Base-by-base conservation (phyloP, 2,797 vertebrate species). In the Thunnus albacares region DNA sequence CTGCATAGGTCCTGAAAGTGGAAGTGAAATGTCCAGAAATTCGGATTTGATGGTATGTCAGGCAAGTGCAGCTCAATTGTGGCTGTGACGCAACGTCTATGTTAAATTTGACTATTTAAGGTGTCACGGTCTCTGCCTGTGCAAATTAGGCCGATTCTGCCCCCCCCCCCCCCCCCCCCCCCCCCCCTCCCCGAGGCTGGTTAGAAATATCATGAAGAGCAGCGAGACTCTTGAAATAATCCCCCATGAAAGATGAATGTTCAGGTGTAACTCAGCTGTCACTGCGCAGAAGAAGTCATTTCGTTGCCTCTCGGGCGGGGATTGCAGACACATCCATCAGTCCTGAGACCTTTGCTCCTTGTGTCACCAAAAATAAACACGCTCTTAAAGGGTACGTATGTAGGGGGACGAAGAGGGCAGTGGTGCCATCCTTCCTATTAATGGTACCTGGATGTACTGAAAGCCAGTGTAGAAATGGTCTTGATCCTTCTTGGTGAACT, bases 11-110 rank as follows among this genome's bases (percentile, higher is more conserved):
- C 60, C 66, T 77, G 80, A 90, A 93, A 92, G 90, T 93, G 90
- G 94, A 94, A 93, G 89, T 90, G 88, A 89, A 89, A 91, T 56
- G 1, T 67, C 78, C 84, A 90, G 80, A 84, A 59, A 80, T 82
- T 47, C 33, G 0, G 60, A 69, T 75, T 76, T 83, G 66, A 75
- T 81, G 56, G 56, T 60, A 17, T 63, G 30, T 79, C 75, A 60
- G 71, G 58, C 78, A 83, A 81, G 67, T 78, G 71, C 28, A 26
- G 6, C 43, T 58, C 28, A 68, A 38, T 24, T 84, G 75, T 81
- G 80, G 64, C 13, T 26, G 67, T 78, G 49, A 81, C 18, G 56
- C 75, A 82, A 65, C 22, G 14, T 80, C 58, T 38, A 17, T 12
- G n/a, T 79, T 74, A 60, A 58, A 61, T 68, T 28, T 12, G 66